Evolutionary conservation across 2,113 vertebrate genomes (phyloP), one percentile per base, ranked within the genome.

Genomic region (Centropristis striata): DNA sequence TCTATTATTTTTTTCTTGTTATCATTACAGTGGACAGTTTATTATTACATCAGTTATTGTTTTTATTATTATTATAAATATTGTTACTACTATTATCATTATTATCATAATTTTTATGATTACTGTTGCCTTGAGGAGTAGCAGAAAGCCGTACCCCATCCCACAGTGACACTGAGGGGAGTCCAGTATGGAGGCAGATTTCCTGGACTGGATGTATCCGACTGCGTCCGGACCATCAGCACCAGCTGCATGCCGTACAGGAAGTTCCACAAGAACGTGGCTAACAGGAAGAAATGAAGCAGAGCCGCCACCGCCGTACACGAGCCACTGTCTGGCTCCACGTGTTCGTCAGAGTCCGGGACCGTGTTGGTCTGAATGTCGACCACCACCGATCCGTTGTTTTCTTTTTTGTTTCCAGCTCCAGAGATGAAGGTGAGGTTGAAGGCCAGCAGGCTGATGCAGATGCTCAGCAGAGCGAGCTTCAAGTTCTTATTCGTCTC

Each of bases 391-490:
- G 1, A 1, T 0, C 11, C 0, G 7, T 0, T 0, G 2, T 0
- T 15, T 1, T 28, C 10, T 5, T 11, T 12, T 32, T 20, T 32
- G 51, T 95, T 96, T 69, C 93, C 86, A 25, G 92, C 94, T 54
- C 94, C 95, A 58, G 88, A 88, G 72, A 95, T 72, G 76, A 96
- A 96, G 78, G 94, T 84, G 16, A 94, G 91, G 83, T 94, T 96
- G 83, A 96, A 96, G 75, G 93, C 80, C 14, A 95, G 68, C 92
- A 96, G 86, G 13, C 92, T 92, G 41, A 63, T 7, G 28, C 88
- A 96, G 68, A 96, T 86, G 81, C 81, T 93, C 65, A 95, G 92
- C 65, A 94, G 55, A 1, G 95, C 86, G 47, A 94, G 86, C 0
- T 69, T 95, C 7, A 90, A 36, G 81, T 91, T 76, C 5, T 37